Evolutionary conservation across 2,888 invertebrate genomes (phyloP), one percentile per base, ranked within the genome.

Genomic region (Lasioglossum leucozonium): DNA sequence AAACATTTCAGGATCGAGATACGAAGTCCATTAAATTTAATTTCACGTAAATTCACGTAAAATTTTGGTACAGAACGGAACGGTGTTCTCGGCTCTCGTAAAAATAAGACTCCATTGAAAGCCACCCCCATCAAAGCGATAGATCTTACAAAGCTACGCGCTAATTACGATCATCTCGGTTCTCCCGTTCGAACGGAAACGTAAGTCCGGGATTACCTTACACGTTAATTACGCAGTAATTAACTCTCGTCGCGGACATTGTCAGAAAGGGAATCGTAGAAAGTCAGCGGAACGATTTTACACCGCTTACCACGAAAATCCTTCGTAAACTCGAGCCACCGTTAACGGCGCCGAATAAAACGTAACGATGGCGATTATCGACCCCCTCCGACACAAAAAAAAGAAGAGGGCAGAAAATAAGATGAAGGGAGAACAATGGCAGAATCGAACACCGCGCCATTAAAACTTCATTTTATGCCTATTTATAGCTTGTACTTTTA

Each of bases 211-310:
- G 89, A 90, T 90, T 89, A 89, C 76, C 87, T 87, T 87, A 86
- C 85, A 85, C 88, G 87, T 88, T 92, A 91, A 89, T 92, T 89
- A 92, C 79, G 72, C 67, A 76, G 82, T 90, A 91, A 90, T 92
- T 92, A 91, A 89, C 83, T 86, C 84, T 86, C 84, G 81, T 90
- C 83, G 82, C 88, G 78, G 69, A 47, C 83, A 69, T 75, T 75
- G 79, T 82, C 87, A 74, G 84, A 84, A 67, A 76, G 86, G 81
- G 84, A 87, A 73, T 86, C 79, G 80, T 85, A 78, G 81, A 88
- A 88, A 81, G 87, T 86, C 87, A 89, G 88, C 89, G 86, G 89
- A 86, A 87, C 82, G 87, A 90, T 90, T 91, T 89, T 85, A 77
- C 86, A 86, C 86, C 89, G 88, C 82, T 89, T 89, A 90, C 87